Base-by-base conservation (phyloP, 2,888 invertebrate genomes). In the Ophion slaviceki region DNA sequence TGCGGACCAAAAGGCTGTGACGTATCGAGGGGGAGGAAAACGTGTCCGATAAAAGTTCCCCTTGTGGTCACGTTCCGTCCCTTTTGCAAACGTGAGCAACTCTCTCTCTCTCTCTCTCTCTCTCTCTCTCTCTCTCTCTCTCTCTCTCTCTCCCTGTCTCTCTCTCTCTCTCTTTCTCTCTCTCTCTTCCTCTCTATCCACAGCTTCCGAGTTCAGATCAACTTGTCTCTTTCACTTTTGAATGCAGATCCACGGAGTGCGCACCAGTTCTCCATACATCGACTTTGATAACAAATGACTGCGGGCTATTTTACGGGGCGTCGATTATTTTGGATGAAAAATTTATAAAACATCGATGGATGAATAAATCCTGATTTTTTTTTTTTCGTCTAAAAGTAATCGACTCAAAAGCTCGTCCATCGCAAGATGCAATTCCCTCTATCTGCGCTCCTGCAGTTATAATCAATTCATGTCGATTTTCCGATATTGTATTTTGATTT, bases 1-100 rank as follows among this genome's bases (percentile, higher is more conserved):
- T 45, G 10, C 40, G 64, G 64, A 72, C 47, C 32, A 68, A 61
- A 75, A 32, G 66, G 64, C 40, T 28, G 59, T 59, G 72, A 74
- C 59, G 72, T 74, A 80, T 80, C 72, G 66, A 61, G 75, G 61
- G 67, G n/a, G 45, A 75, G 68, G 14, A 67, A 74, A 57, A 75
- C 67, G 81, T 75, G 75, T 68, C 81, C 17, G 75, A 81, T 81
- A 68, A 75, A 81, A 81, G 75, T 81, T 81, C n/a, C 81, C 75
- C 75, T 81, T 61, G 66, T 32, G 75, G 81, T 81, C 81, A 75
- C 75, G 81, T 81, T 75, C 59, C 75, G 75, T 75, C 74, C 28
- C 80, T 81, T 75, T 68, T 47, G 61, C 81, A 75, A 68, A 68
- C 74, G 57, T 40, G 59, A 32, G 1, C 32, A 1, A 32, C 64